These are phyloP conservation scores for Hypolimnas misippus DNA, from an alignment of 2,888 invertebrate genomes.

Conservation along the genomic window DNA sequence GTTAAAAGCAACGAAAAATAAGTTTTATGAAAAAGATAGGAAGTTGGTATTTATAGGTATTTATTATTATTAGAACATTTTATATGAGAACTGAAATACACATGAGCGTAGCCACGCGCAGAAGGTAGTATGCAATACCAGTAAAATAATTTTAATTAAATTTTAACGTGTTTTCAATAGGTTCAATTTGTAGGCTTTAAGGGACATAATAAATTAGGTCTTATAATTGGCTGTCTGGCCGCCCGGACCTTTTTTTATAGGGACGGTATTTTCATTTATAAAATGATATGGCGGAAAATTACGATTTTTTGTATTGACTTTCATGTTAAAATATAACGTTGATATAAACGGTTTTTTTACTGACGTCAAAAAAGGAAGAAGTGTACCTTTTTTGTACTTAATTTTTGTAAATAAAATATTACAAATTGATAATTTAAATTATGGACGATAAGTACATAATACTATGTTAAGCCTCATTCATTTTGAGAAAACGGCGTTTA, in stretches of 20 bases:
- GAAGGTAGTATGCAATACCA: neutral
- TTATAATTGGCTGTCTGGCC: slow-evolving; percentile 1
- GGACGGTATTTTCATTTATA: neutral
- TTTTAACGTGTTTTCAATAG: neutral
- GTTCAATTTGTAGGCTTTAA: neutral
- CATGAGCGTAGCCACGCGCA: too few species aligned
- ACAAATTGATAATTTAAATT: too few species aligned
- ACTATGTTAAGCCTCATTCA: too few species aligned
- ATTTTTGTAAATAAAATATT: too few species aligned
- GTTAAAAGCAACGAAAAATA: too few species aligned
- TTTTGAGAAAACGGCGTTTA: too few species aligned
- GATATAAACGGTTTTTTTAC: neutral
- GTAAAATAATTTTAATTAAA: neutral
- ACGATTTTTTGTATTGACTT: neutral
- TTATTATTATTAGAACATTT: too few species aligned
- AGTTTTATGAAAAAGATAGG: too few species aligned
- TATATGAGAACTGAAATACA: too few species aligned
- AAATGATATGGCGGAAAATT: neutral
- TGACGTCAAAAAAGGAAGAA: neutral
- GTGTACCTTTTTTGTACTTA: too few species aligned
- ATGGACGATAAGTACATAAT: too few species aligned
- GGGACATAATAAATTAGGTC: slow-evolving; percentile 2
- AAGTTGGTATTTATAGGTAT: too few species aligned
- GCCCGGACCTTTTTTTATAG: neutral
- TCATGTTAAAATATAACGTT: neutral